Base-by-base conservation (phyloP, 2,888 invertebrate species). In the Lithodes maja region DNA sequence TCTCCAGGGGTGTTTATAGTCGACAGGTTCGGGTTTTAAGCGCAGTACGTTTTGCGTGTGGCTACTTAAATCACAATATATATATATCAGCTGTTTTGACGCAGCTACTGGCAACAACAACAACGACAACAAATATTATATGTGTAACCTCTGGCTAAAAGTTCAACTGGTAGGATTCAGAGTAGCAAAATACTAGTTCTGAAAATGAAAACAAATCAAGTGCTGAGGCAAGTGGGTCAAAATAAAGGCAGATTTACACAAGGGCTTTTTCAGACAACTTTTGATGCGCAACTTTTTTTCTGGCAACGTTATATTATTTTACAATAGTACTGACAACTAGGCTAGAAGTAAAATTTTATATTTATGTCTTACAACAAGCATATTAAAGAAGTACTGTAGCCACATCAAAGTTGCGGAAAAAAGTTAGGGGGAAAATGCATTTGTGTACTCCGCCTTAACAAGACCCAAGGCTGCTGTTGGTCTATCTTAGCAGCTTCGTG, bases 141-240 rank as follows among this genome's bases (percentile, higher is more conserved):
- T 52, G 54, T 53, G 79, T 54, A 79, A 79, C 71, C 71, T 71
- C 17, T 71, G 12, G 71, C 71, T 71, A 71, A 17, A 33, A n/a
- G 71, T 71, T 71, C 71, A 17, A 71, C 17, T 71, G 12, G 71
- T 71, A n/a, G 61, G 61, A 71, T n/a, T 71, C 71, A 71, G 3
- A 71, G 71, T 17, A 71, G 71, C 12, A 71, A n/a, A 71, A 71
- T 17, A 81, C 61, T 80, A 55, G 12, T n/a, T 53, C 68, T 78
- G 7, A 78, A 78, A 85, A 79, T 78, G 9, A 81, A 55, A 81
- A n/a, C 78, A 50, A 80, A 53, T 80, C 54, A 86, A 86, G 81
- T 68, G 81, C 80, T 74, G n/a, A n/a, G 81, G 86, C 81, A 81
- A 74, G 54, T 75, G 81, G 33, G 81, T 53, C 86, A 54, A 81